Evolutionary conservation across 2,888 invertebrate genomes (phyloP).

Genomic region (Limnephilus auricula): DNA sequence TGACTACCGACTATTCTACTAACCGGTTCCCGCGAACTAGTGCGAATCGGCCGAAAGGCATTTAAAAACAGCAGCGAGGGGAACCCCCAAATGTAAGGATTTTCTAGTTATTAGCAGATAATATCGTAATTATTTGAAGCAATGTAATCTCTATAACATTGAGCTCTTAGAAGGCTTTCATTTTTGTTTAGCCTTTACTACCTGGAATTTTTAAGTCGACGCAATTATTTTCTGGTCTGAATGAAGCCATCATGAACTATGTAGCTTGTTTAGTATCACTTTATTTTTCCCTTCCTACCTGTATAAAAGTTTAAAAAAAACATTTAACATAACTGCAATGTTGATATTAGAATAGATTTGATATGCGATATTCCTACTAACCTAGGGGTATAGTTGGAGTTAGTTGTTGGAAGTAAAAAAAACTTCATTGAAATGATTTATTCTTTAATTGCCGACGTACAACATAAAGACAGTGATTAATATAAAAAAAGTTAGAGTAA

Average conservation of each 20-base stretch:
- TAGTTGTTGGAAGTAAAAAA: not conserved
- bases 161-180: not conserved
- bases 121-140: no score
- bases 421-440: not conserved
- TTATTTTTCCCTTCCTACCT: no score
- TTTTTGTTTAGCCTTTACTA: not conserved
- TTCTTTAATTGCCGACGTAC: not conserved
- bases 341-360: no score
- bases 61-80: no score
- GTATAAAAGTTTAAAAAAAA: no score
- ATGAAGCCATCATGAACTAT: not conserved
- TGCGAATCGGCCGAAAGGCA: not conserved
- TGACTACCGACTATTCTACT: not conserved
- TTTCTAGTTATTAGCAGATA: no score
- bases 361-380: no score
- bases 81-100: no score
- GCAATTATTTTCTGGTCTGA: not conserved
- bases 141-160: not conserved
- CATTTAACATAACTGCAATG: no score
- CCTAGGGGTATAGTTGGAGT: not conserved
- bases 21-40: no score
- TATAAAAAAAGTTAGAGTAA: not conserved
- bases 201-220: not conserved
- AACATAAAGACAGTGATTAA: not conserved
- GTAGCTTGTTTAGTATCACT: not conserved